Base-by-base conservation (phyloP, 2,113 vertebrate species). In the Glareola pratincola region DNA sequence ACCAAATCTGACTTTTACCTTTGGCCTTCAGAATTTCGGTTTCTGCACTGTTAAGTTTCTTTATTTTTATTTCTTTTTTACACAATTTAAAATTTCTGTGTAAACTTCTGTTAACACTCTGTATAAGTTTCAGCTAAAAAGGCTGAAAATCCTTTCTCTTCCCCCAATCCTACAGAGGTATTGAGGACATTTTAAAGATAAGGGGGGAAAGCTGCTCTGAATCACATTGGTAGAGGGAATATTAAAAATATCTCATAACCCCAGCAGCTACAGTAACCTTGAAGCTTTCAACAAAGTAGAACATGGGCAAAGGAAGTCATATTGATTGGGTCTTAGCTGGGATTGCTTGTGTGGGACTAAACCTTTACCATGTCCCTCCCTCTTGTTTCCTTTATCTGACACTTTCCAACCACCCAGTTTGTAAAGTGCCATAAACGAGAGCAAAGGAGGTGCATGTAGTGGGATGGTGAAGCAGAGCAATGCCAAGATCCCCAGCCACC, bases 81-180 rank as follows among this genome's bases (percentile, higher is more conserved):
- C 47, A 48, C 47, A 22, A 48, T 22, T 22, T 48, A 48, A 48
- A 22, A 48, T 10, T 48, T 48, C 21, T 22, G 21, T 48, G 47
- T 48, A 48, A 48, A 48, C 47, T 48, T 48, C 22, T 48, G 47
- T 48, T 48, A 48, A 11, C 47, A 48, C 21, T 48, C 47, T 22
- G 21, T 48, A 48, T 22, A 48, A 48, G 22, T 21, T 48, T 91
- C 41, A 76, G 4, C 32, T 66, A 24, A 10, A 80, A 83, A 67
- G 5, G 30, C 18, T 80, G 45, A 80, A 63, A 51, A 74, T 1
- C 4, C 1, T 77, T 90, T 80, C 5, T 85, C 10, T 69, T 96
- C 3, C 3, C 7, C 45, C 90, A 68, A 24, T 68, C 34, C 14
- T 43, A 45, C 11, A 82, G 36, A 68, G 0, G 0, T 32, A 7